Conservation (phyloP, 2,888 invertebrate genomes). For the Erynnis tages region DNA sequence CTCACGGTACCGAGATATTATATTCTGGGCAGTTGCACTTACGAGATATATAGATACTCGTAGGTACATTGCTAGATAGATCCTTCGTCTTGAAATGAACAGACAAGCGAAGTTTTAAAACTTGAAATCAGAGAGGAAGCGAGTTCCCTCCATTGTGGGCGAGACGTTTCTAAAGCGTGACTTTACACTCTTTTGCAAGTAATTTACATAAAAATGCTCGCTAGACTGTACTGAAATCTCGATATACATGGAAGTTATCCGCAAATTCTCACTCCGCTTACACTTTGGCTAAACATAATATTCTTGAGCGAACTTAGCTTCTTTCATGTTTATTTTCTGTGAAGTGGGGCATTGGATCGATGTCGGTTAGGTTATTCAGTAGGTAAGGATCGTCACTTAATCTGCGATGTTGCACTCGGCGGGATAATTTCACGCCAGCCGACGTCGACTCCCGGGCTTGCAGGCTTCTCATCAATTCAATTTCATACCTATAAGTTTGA, state of each 20-base stretch:
- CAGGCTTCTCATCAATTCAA: conserved; percentile 57
- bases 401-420: conserved; percentile 60
- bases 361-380: conserved; percentile 46
- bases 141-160: conserved; percentile 25
- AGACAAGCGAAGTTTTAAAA: conserved; percentile 25
- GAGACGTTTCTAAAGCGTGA: conserved; percentile 26
- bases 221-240: conserved; percentile 22
- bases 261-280: conserved; percentile 24
- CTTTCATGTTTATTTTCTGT: conserved; percentile 45
- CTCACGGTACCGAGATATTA: too few relatives aligned
- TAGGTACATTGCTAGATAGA: conserved; percentile 11
- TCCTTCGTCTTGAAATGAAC: conserved; percentile 25
- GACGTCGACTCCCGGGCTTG: conserved; percentile 37
- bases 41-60: too few relatives aligned
- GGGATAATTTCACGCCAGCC: conserved; percentile 64
- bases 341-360: conserved; percentile 56
- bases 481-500: conserved; percentile 58
- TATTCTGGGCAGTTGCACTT: background rate
- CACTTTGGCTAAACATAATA: conserved; percentile 18
- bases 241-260: conserved; percentile 25
- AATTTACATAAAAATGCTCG: conserved; percentile 28
- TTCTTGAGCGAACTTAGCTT: conserved; percentile 24
- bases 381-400: conserved; percentile 57
- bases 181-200: conserved; percentile 25
- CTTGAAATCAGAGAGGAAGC: conserved; percentile 25